Percentiles rank a stretch among this genome's conserved stretches.
Evolutionary conservation across 2,113 vertebrate species (phyloP).

Genomic region (Cynopterus brachyotis): DNA sequence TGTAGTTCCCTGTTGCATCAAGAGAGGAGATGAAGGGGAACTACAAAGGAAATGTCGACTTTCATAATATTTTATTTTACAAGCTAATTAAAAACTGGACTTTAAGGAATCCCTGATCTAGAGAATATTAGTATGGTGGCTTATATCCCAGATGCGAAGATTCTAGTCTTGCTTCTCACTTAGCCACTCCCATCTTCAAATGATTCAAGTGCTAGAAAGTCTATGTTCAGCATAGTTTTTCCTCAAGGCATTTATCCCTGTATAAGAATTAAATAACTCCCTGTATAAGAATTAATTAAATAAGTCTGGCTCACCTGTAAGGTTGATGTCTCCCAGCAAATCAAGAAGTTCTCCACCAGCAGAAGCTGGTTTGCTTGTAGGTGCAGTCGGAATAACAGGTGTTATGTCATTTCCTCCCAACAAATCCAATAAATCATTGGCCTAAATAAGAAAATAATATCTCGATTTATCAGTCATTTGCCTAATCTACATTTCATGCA

Average conservation of each 20-base stretch:
- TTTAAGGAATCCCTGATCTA: background rate
- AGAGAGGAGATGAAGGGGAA: background rate
- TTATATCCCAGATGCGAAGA: background rate
- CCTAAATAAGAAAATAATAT: constrained; percentile 83
- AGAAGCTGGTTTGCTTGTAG: constrained; percentile 91
- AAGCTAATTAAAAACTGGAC: background rate
- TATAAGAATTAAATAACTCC: background rate
- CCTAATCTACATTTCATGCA: constrained; percentile 20
- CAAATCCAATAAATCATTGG: constrained; percentile 97
- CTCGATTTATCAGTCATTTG: constrained; percentile 48
- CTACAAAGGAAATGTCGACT: background rate
- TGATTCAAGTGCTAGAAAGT: background rate
- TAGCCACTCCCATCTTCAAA: background rate
- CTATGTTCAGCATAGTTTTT: background rate
- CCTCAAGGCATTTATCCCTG: background rate
- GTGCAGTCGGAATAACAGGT: constrained; percentile 92
- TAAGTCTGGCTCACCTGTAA: constrained; percentile 87
- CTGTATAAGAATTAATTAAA: background rate
- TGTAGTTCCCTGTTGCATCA: background rate
- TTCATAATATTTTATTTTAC: background rate
- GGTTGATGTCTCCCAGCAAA: constrained; percentile 94
- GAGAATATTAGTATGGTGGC: background rate
- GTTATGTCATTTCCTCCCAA: constrained; percentile 94
- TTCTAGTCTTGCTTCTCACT: background rate
- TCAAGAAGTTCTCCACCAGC: constrained; percentile 97